phyloP scores from a whole-genome alignment of 2,113 vertebrate species.

The Cyphomyrus discorhynchus region DNA sequence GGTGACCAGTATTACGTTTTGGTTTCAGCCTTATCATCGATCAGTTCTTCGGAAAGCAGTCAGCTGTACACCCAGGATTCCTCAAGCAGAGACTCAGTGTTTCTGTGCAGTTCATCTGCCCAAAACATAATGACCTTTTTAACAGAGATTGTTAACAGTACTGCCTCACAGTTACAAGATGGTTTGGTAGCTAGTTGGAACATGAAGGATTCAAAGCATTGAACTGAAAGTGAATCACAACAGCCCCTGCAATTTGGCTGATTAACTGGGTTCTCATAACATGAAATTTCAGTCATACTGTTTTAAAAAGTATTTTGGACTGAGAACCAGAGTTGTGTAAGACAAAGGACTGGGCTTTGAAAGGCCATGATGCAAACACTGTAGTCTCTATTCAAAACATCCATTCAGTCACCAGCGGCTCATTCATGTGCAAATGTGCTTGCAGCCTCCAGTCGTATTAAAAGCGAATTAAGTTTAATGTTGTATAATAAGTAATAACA shows the following conservation, averaged over 20 bases:
- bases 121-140: conserved; percentile 38
- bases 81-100: conserved; percentile 54
- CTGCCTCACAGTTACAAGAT: conserved; percentile 28
- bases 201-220: conserved; percentile 59
- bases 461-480: neutral
- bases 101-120: conserved; percentile 40
- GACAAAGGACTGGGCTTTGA: neutral
- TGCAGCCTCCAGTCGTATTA: neutral
- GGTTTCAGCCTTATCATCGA: neutral
- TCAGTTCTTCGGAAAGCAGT: neutral
- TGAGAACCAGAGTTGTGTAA: neutral
- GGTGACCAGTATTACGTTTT: neutral
- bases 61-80: conserved; percentile 42
- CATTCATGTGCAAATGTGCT: conserved; percentile 5
- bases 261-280: neutral
- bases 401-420: neutral
- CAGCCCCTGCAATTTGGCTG: conserved; percentile 21
- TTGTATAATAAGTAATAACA: neutral
- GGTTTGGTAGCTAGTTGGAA: conserved; percentile 45
- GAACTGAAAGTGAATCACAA: conserved; percentile 56
- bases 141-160: conserved; percentile 25
- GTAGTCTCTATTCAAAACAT: neutral
- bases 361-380: neutral
- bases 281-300: neutral
- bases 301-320: neutral